A percentile compares a stretch with the other conserved stretches of the same genome.
Conservation (phyloP, 2,113 vertebrate genomes). For the Balaeniceps rex region DNA sequence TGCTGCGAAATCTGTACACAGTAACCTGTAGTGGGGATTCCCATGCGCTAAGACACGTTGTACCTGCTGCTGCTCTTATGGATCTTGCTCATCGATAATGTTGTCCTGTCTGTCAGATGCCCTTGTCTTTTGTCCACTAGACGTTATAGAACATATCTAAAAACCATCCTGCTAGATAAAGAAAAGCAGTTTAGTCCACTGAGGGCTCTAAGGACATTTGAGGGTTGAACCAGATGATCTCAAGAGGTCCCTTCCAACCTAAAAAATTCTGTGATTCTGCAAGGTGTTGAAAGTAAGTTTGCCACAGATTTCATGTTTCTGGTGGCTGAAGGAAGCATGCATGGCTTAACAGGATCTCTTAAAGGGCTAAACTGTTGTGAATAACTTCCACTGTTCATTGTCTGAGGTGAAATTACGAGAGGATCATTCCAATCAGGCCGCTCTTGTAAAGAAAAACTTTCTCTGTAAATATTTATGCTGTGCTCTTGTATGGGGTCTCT, state of each 20-base stretch:
- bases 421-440: background rate
- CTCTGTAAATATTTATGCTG: background rate
- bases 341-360: background rate
- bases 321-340: background rate
- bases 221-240: background rate
- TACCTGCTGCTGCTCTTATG: background rate
- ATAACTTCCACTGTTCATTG: background rate
- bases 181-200: background rate
- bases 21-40: background rate
- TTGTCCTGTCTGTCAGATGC: background rate
- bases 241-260: background rate
- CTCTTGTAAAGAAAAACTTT: background rate
- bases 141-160: rapidly evolving
- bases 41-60: rapidly evolving
- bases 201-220: background rate
- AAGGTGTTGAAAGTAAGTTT: background rate
- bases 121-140: background rate
- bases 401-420: background rate
- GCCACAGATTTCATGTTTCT: background rate
- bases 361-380: background rate
- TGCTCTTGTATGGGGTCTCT: background rate
- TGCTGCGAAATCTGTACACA: background rate
- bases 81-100: background rate
- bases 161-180: rapidly evolving
- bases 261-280: background rate